Evolutionary conservation across 2,113 vertebrate species (phyloP).

Genomic region (Arothron firmamentum): DNA sequence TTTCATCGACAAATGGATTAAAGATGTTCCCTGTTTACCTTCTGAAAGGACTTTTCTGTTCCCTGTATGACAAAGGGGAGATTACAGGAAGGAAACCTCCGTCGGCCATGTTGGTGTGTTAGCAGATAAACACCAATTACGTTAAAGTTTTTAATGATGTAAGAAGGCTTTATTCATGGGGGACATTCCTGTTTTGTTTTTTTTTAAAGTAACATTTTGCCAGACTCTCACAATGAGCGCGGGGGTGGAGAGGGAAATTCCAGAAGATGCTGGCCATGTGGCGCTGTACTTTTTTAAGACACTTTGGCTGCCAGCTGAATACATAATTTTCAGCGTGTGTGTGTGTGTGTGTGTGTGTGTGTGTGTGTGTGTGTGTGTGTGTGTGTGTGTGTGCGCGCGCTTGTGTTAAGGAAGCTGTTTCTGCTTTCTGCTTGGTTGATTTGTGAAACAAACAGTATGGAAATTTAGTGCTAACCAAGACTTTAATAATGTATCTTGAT

Average conservation of each 20-base stretch:
- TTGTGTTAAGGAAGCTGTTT: neutral
- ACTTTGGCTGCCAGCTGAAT: conserved; percentile 12
- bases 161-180: neutral
- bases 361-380: conserved; percentile 22
- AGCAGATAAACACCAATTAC: neutral
- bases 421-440: neutral
- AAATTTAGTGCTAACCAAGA: too few species aligned
- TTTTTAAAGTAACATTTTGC: neutral
- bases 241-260: neutral
- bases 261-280: neutral
- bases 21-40: too few species aligned
- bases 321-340: conserved; percentile 1
- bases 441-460: too few species aligned
- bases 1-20: too few species aligned
- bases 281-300: conserved; percentile 4
- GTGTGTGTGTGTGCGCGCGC: conserved; percentile 12
- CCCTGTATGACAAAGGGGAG: too few species aligned
- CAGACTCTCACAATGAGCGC: conserved; percentile 14
- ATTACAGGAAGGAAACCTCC: too few species aligned
- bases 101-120: too few species aligned
- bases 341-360: conserved; percentile 10
- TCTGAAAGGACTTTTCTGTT: too few species aligned
- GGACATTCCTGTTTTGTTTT: too few species aligned
- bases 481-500: too few species aligned
- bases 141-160: neutral